A percentile compares a stretch with the other conserved stretches of the same genome.
Evolutionary conservation across 2,888 invertebrate species (phyloP).

Genomic region (Metallyticus violacea): DNA sequence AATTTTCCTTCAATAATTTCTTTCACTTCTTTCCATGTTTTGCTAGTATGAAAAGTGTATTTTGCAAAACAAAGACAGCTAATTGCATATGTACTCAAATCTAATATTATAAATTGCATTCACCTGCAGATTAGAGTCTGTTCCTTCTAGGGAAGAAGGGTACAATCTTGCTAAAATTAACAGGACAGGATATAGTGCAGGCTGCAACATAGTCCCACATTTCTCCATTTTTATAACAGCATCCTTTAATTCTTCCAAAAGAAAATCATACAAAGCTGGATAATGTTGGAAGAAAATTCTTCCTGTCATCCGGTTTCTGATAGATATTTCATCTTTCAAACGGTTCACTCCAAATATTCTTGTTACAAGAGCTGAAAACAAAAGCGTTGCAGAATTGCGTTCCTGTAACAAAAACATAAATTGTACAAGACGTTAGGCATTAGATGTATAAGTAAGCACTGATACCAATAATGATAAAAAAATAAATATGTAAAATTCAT

Average conservation of each 20-base stretch:
- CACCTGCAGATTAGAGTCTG: constrained; percentile 66
- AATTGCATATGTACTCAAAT: no score
- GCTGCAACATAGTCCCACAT: constrained; percentile 45
- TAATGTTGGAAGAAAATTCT: constrained; percentile 75
- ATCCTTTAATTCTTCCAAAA: constrained; percentile 49
- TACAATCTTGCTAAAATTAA: constrained; percentile 75
- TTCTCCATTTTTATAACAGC: constrained; percentile 11
- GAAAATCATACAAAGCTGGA: constrained; percentile 60
- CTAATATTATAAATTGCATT: background rate
- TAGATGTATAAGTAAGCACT: no score
- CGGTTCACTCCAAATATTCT: constrained; percentile 81
- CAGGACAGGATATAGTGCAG: constrained; percentile 72
- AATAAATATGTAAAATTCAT: no score
- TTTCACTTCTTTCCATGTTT: no score
- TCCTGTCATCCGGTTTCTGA: constrained; percentile 48
- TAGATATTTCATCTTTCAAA: constrained; percentile 56
- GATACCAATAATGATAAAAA: no score
- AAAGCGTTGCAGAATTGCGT: constrained; percentile 80
- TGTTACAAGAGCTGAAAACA: constrained; percentile 78
- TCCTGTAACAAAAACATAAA: constrained; percentile 52
- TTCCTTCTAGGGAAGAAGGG: constrained; percentile 69
- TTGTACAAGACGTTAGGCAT: no score
- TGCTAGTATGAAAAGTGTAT: no score
- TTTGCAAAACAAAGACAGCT: no score
- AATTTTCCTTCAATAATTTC: no score